Evolutionary conservation across 2,113 vertebrate genomes (phyloP).

Genomic region (Eudorcas thomsonii): DNA sequence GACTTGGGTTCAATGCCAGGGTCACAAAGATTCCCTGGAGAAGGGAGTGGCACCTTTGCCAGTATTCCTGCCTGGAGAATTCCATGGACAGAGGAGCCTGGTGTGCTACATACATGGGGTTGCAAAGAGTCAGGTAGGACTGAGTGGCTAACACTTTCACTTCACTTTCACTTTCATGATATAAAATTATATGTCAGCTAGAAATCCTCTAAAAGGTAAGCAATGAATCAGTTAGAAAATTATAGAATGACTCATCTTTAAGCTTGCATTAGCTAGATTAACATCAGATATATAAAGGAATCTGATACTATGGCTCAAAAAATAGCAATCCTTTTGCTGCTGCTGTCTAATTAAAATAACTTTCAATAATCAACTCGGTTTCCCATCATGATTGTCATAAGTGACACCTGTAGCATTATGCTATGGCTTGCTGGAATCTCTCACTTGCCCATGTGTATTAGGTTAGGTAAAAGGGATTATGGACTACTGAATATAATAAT

Average conservation of each 20-base stretch:
- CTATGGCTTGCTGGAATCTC: not conserved
- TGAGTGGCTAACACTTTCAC: not conserved
- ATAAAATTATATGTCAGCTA: not conserved
- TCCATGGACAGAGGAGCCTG: not conserved
- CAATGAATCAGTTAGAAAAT: slow-evolving; percentile 5
- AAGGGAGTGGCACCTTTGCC: not conserved
- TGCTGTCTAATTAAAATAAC: not conserved
- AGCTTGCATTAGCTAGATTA: not conserved
- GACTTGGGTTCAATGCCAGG: not conserved
- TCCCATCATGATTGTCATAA: not conserved
- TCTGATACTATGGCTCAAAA: not conserved
- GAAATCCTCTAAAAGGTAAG: not conserved
- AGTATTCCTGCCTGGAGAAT: not conserved
- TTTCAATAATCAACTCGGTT: slow-evolving; percentile 1
- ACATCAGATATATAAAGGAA: not conserved
- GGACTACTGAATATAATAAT: not conserved
- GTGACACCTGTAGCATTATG: not conserved
- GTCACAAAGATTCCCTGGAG: not conserved
- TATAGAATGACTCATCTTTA: not conserved
- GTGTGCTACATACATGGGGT: not conserved
- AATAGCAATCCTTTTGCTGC: not conserved
- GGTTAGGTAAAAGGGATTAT: not conserved
- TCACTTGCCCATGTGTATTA: not conserved
- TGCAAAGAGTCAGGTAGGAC: not conserved
- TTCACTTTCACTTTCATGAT: not conserved